These are phyloP conservation scores for Syngnathus scovelli DNA, from an alignment of 2,113 vertebrate species.

Conservation along the genomic window DNA sequence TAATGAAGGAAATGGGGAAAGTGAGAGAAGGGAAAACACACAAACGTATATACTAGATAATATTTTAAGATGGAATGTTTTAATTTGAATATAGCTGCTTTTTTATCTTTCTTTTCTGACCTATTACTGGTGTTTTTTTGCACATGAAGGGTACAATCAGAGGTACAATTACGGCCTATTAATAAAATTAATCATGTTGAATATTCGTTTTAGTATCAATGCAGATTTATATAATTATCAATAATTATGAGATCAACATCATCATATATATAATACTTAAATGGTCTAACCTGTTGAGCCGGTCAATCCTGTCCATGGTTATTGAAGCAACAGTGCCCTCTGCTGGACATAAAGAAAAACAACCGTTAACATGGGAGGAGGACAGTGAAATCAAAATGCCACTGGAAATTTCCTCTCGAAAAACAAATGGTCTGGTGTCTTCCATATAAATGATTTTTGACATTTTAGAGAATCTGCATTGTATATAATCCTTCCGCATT, in stretches of 20 bases:
- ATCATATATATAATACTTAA: neutral
- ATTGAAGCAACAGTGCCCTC: conserved; percentile 66
- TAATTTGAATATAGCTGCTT: neutral
- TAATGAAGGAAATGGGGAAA: neutral
- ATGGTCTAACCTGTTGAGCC: conserved; percentile 58
- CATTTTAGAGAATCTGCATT: neutral
- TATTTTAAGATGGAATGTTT: neutral
- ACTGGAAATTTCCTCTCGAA: neutral
- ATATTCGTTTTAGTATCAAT: conserved; percentile 17
- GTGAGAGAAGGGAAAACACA: neutral
- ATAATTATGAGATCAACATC: conserved; percentile 18
- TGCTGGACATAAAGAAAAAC: conserved; percentile 36
- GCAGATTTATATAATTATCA: conserved; percentile 19
- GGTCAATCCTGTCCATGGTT: conserved; percentile 12
- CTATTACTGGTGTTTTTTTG: neutral
- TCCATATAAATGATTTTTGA: neutral
- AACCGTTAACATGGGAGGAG: neutral
- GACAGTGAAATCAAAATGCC: neutral
- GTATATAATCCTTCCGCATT: neutral
- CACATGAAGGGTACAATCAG: neutral
- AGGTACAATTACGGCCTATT: neutral
- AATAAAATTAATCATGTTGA: conserved; percentile 16
- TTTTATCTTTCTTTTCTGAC: neutral
- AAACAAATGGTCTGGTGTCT: neutral
- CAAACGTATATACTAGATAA: neutral